Conservation (phyloP, 1,140 invertebrate genomes). For the Lamellibrachia luymesi region DNA sequence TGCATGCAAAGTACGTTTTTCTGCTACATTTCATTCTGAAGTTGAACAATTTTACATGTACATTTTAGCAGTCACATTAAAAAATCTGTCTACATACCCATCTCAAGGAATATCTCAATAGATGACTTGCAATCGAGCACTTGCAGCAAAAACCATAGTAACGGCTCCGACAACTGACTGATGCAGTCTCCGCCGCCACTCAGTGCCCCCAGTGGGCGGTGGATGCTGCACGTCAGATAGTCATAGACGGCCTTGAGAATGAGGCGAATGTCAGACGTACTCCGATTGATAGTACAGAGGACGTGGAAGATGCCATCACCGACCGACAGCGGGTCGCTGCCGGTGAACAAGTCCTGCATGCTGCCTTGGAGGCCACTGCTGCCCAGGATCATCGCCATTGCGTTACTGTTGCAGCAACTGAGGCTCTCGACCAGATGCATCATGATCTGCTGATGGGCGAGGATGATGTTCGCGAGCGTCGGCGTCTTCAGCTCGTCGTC, state of each 20-base stretch:
- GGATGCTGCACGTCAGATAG: slow-evolving; percentile 67
- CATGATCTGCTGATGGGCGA: slow-evolving; percentile 67
- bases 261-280: slow-evolving; percentile 70
- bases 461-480: slow-evolving; percentile 49
- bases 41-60: too few species aligned
- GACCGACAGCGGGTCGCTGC: slow-evolving; percentile 68
- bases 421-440: slow-evolving; percentile 68
- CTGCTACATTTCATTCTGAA: too few species aligned
- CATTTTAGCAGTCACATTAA: too few species aligned
- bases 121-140: slow-evolving; percentile 70
- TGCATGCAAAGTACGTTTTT: too few species aligned
- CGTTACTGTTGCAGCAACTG: slow-evolving; percentile 66
- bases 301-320: slow-evolving; percentile 82
- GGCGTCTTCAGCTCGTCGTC: slow-evolving; percentile 20
- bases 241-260: slow-evolving; percentile 74
- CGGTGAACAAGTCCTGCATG: slow-evolving; percentile 44
- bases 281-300: slow-evolving; percentile 69
- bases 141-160: slow-evolving; percentile 73
- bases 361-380: slow-evolving; percentile 26
- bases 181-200: slow-evolving; percentile 24
- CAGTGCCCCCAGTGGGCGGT: not conserved
- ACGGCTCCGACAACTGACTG: slow-evolving; percentile 68
- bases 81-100: slow-evolving; percentile 52
- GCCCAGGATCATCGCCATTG: slow-evolving; percentile 51
- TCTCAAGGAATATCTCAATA: slow-evolving; percentile 67